A percentile compares a stretch with the other conserved stretches of the same genome.
Evolutionary conservation across 2,113 vertebrate genomes (phyloP).

Genomic region (Pterocles burchelli): DNA sequence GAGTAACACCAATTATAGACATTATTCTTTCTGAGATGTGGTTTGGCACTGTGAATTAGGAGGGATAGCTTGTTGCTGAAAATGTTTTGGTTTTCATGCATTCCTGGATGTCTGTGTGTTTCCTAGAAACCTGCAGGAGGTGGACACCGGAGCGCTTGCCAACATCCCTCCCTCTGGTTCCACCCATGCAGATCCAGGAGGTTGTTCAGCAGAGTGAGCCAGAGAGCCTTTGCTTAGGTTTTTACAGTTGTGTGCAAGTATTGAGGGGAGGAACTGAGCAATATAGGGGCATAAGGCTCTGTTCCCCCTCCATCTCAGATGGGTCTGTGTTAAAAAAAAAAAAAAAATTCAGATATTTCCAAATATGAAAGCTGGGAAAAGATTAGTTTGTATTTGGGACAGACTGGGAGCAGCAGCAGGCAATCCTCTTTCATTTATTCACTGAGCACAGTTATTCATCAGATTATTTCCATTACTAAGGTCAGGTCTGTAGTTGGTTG

Average conservation of each 20-base stretch:
- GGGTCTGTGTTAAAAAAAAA: not conserved
- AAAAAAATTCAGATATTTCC: not conserved
- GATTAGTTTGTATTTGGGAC: not conserved
- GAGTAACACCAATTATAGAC: not conserved
- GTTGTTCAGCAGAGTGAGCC: not conserved
- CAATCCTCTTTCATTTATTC: not conserved
- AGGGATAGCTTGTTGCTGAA: not conserved
- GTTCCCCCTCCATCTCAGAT: not conserved
- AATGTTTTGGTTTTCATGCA: not conserved
- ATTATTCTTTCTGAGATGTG: not conserved
- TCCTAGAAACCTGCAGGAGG: not conserved
- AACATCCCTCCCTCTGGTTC: not conserved
- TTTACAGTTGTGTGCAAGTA: not conserved
- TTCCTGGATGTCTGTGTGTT: not conserved
- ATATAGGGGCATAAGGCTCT: not conserved
- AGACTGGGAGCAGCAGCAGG: not conserved
- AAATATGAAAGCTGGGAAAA: not conserved
- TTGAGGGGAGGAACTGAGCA: not conserved
- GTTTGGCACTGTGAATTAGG: not conserved
- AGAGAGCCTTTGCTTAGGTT: not conserved
- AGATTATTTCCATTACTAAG: not conserved
- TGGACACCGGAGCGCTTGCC: conserved; percentile 63
- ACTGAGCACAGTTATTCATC: not conserved
- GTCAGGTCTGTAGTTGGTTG: not conserved
- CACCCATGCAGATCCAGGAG: rapidly evolving